A percentile compares a stretch with the other conserved stretches of the same genome.
Conservation (phyloP, 2,888 invertebrate genomes). For the Lasioglossum marginatum region DNA sequence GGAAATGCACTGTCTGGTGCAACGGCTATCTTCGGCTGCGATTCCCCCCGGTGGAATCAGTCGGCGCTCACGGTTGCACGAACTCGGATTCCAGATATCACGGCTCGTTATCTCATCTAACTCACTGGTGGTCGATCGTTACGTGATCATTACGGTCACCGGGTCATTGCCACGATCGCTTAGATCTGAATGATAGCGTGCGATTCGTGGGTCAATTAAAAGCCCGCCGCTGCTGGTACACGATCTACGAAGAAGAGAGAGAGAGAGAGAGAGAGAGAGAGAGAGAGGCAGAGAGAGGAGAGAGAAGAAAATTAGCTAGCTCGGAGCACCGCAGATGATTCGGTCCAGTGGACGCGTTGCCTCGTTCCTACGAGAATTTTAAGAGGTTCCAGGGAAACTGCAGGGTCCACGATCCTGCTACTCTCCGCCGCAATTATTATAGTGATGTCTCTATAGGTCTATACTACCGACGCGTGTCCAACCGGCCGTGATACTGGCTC, state of each 20-base stretch:
- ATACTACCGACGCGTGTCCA: neutral
- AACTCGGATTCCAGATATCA: conserved; percentile 67
- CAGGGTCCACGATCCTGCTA: neutral
- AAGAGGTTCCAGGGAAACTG: conserved; percentile 5
- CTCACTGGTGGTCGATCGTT: conserved; percentile 79
- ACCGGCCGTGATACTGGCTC: neutral
- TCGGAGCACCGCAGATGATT: conserved; percentile 15
- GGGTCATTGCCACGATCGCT: conserved; percentile 82
- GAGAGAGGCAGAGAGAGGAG: conserved; percentile 18
- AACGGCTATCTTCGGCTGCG: conserved; percentile 45
- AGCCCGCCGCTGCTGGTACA: conserved; percentile 57
- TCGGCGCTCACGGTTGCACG: conserved; percentile 61
- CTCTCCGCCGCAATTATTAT: neutral
- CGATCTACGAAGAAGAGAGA: conserved; percentile 45
- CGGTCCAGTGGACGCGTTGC: neutral
- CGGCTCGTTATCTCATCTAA: conserved; percentile 70
- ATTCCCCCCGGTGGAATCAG: conserved; percentile 60
- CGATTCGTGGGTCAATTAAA: conserved; percentile 77
- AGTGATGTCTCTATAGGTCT: neutral
- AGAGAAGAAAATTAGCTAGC: conserved; percentile 70
- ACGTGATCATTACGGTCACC: conserved; percentile 78
- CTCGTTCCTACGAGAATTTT: conserved; percentile 10
- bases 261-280: neutral
- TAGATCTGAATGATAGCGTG: conserved; percentile 78
- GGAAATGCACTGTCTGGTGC: conserved; percentile 50